Evolutionary conservation across 2,797 vertebrate species (phyloP).

Genomic region (Thalassophryne amazonica): DNA sequence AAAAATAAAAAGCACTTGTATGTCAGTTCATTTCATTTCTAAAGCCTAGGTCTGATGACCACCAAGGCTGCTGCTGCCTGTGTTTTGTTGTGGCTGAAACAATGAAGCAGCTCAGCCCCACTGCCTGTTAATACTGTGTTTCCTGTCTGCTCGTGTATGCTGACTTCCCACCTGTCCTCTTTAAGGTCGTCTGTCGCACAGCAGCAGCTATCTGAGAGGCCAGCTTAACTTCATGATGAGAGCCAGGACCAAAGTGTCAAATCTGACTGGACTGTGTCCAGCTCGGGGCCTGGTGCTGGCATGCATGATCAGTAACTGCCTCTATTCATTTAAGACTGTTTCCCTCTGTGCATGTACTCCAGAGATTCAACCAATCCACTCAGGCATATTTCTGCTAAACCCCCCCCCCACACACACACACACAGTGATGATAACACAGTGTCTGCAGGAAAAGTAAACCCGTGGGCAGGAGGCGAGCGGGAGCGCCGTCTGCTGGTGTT

Average conservation of each 20-base stretch:
- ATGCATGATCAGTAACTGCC: slow-evolving; percentile 30
- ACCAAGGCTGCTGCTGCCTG: no score
- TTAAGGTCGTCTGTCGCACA: slow-evolving; percentile 27
- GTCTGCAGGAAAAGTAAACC: slow-evolving; percentile 21
- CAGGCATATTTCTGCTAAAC: slow-evolving; percentile 6
- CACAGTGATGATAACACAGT: slow-evolving; percentile 20
- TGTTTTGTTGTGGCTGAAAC: no score
- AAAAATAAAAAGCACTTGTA: no score
- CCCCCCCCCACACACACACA: neutral
- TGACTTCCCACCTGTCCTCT: slow-evolving; percentile 15
- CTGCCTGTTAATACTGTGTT: slow-evolving; percentile 17
- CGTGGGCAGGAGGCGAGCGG: slow-evolving; percentile 38
- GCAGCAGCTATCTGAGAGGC: slow-evolving; percentile 14
- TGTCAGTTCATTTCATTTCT: no score
- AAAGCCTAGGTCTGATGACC: no score
- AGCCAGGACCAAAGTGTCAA: slow-evolving; percentile 44
- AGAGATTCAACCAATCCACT: slow-evolving; percentile 9
- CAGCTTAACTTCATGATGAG: slow-evolving; percentile 25
- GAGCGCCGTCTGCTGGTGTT: slow-evolving; percentile 64
- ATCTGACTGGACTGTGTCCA: slow-evolving; percentile 42
- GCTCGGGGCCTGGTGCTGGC: slow-evolving; percentile 21
- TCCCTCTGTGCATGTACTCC: neutral
- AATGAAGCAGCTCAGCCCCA: no score
- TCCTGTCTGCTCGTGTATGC: slow-evolving; percentile 8
- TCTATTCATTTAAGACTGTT: slow-evolving; percentile 17